A percentile compares a stretch with the other conserved stretches of the same genome.
Evolutionary conservation across 2,113 vertebrate genomes (phyloP).

Genomic region (Hylia prasina): DNA sequence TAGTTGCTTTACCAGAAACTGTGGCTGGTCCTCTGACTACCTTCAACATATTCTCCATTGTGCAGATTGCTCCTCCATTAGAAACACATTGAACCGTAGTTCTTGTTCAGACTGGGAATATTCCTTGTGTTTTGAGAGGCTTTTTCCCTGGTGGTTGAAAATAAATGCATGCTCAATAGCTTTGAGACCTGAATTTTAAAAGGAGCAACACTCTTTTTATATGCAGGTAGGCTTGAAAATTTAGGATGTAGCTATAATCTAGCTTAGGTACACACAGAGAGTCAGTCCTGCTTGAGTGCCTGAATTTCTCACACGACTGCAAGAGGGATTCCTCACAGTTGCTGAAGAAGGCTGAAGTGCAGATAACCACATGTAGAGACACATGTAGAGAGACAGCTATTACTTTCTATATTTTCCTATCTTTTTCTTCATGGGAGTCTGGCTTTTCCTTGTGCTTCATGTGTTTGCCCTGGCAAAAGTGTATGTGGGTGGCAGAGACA

Average conservation of each 20-base stretch:
- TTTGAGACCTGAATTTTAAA: neutral
- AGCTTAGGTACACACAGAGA: neutral
- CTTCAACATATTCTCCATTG: neutral
- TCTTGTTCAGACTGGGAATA: neutral
- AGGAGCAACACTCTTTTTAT: neutral
- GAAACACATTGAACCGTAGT: neutral
- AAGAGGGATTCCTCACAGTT: neutral
- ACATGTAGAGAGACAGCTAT: fast-evolving
- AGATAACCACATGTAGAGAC: neutral
- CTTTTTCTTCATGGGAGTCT: neutral
- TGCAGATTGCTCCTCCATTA: neutral
- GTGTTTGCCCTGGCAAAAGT: neutral
- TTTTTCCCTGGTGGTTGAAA: neutral
- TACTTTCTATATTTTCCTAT: neutral
- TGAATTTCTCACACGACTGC: neutral
- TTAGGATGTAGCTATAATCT: neutral
- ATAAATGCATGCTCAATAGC: neutral
- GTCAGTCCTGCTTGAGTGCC: neutral
- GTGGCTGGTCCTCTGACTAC: neutral
- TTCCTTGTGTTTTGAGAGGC: neutral
- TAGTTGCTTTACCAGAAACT: neutral
- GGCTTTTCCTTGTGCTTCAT: neutral
- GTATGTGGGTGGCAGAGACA: neutral
- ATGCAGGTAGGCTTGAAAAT: neutral
- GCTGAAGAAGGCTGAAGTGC: neutral